Conservation (phyloP, 1,140 invertebrate genomes). For the Heliothis subflexa region DNA sequence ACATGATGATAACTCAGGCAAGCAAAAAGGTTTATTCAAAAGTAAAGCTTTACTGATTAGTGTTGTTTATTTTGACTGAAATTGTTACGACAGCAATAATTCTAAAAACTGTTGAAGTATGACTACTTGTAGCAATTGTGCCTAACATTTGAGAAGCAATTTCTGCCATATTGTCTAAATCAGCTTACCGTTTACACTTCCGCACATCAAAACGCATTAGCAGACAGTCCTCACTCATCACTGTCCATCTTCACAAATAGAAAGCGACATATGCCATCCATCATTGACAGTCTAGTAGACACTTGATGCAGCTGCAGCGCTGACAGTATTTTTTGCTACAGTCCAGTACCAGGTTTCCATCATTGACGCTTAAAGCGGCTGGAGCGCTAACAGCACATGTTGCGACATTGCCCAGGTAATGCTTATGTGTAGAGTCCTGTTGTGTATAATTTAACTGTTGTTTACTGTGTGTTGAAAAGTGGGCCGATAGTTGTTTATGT, state of each 20-base stretch:
- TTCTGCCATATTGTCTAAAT: no score
- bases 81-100: no score
- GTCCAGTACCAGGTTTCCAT: no score
- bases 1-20: no score
- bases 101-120: no score
- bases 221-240: constrained; percentile 6
- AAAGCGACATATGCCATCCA: constrained; percentile 20
- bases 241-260: constrained; percentile 23
- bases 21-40: no score
- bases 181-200: constrained; percentile 1
- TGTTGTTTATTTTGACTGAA: no score
- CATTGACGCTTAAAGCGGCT: neutral
- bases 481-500: no score
- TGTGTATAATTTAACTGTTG: neutral
- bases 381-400: neutral
- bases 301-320: neutral
- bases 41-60: no score
- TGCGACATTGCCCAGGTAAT: constrained; percentile 6
- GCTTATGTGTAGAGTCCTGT: neutral
- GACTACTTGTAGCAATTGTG: no score
- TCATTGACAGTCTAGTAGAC: neutral
- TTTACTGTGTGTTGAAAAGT: no score
- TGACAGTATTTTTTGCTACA: neutral
- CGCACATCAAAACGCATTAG: constrained; percentile 28
- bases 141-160: no score